These are phyloP conservation scores for Pseudorasbora parva DNA, from an alignment of 2,113 vertebrate genomes.

Conservation along the genomic window DNA sequence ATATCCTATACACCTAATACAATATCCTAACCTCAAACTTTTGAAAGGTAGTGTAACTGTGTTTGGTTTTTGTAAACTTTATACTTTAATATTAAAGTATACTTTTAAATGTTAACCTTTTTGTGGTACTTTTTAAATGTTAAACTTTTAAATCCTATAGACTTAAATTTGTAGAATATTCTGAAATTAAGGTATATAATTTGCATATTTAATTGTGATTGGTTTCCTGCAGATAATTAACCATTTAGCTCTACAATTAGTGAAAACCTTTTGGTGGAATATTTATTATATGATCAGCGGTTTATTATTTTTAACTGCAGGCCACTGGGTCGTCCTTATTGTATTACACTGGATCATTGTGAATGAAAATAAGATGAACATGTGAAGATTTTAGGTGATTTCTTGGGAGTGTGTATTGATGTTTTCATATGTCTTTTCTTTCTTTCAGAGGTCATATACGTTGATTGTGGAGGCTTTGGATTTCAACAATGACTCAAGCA, in stretches of 20 bases:
- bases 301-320: background rate
- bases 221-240: background rate
- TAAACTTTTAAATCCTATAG: background rate
- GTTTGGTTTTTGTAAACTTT: background rate
- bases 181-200: background rate
- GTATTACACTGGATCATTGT: background rate
- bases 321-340: too few relatives aligned
- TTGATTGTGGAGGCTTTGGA: slow-evolving; percentile 91
- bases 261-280: background rate
- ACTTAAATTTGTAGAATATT: background rate
- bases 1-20: too few relatives aligned
- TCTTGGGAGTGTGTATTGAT: background rate
- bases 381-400: background rate
- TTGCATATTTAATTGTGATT: background rate
- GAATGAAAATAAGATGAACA: background rate
- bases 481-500: slow-evolving; percentile 84
- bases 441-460: slow-evolving; percentile 85
- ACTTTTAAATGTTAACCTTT: background rate
- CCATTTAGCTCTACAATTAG: background rate
- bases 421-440: slow-evolving; percentile 14
- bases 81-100: background rate
- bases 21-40: too few relatives aligned
- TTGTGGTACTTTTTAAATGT: too few relatives aligned
- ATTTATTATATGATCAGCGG: background rate
- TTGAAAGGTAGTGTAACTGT: background rate